Conservation (phyloP, 2,797 vertebrate genomes). For the Acanthurus tractus region DNA sequence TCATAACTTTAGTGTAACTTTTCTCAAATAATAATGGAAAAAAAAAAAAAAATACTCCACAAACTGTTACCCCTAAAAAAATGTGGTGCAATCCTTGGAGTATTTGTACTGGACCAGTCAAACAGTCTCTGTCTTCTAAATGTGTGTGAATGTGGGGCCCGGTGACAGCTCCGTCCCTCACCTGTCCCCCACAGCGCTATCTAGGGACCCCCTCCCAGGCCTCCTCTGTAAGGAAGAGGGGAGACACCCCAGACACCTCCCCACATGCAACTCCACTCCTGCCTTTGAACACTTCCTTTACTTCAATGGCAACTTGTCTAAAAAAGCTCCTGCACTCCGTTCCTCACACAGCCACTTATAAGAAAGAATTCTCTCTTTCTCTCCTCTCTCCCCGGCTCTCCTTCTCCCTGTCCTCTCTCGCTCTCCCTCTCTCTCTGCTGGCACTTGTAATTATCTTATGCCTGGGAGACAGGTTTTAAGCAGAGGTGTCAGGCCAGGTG, state of each 20-base stretch:
- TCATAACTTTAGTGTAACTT: conserved; percentile 76
- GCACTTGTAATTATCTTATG: conserved; percentile 99
- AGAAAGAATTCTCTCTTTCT: conserved; percentile 77
- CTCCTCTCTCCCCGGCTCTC: conserved; percentile 68
- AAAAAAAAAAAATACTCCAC: conserved; percentile 53
- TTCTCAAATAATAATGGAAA: conserved; percentile 65
- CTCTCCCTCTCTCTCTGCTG: conserved; percentile 83
- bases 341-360: conserved; percentile 79
- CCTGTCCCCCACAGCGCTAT: conserved; percentile 98
- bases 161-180: conserved; percentile 95
- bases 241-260: conserved; percentile 84
- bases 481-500: conserved; percentile 99
- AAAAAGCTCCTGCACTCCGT: conserved; percentile 89
- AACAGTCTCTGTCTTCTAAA: conserved; percentile 68
- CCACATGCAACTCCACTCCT: conserved; percentile 73
- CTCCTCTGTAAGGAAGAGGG: conserved; percentile 78
- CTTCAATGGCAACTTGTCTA: conserved; percentile 97
- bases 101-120: conserved; percentile 79
- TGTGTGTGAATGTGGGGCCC: conserved; percentile 79
- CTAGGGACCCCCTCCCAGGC: conserved; percentile 88
- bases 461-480: conserved; percentile 99
- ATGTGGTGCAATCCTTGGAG: conserved; percentile 77
- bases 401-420: conserved; percentile 68
- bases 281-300: conserved; percentile 93
- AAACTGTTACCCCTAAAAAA: conserved; percentile 67